Evolutionary conservation across 1,140 invertebrate species (phyloP).

Genomic region (Asobara japonica): DNA sequence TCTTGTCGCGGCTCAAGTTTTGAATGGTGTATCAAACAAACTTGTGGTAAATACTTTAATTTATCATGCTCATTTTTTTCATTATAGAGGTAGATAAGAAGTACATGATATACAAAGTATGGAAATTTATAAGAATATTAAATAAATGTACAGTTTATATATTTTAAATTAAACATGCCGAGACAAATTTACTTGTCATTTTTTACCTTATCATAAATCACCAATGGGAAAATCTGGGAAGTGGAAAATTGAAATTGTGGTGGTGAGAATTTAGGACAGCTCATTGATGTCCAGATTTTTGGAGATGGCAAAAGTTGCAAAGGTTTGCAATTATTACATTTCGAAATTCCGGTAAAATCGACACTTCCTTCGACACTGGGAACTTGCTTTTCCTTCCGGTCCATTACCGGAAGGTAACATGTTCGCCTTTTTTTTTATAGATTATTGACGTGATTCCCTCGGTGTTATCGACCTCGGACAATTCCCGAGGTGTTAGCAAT

Average conservation of each 20-base stretch:
- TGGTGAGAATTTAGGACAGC: background rate
- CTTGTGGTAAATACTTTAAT: slow-evolving; percentile 55
- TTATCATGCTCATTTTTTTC: slow-evolving; percentile 62
- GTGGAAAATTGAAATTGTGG: no score
- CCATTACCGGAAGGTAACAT: no score
- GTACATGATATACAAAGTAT: slow-evolving; percentile 41
- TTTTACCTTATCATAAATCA: background rate
- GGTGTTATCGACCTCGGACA: no score
- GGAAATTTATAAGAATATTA: slow-evolving; percentile 50
- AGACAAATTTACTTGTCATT: slow-evolving; percentile 1
- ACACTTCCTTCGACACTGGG: no score
- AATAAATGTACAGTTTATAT: slow-evolving; percentile 67
- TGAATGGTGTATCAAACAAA: slow-evolving; percentile 46
- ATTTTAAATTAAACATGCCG: slow-evolving; percentile 68
- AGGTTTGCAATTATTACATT: no score
- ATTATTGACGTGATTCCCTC: no score
- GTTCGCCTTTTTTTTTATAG: no score
- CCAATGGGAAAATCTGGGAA: background rate
- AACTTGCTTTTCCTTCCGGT: no score
- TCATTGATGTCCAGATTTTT: no score
- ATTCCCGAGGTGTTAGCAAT: no score
- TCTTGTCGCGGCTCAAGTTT: slow-evolving; percentile 56
- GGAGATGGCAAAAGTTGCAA: no score
- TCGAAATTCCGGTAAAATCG: no score
- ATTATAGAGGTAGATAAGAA: slow-evolving; percentile 30